These are phyloP conservation scores for Perccottus glenii DNA, from an alignment of 2,113 vertebrate species.

Conservation along the genomic window DNA sequence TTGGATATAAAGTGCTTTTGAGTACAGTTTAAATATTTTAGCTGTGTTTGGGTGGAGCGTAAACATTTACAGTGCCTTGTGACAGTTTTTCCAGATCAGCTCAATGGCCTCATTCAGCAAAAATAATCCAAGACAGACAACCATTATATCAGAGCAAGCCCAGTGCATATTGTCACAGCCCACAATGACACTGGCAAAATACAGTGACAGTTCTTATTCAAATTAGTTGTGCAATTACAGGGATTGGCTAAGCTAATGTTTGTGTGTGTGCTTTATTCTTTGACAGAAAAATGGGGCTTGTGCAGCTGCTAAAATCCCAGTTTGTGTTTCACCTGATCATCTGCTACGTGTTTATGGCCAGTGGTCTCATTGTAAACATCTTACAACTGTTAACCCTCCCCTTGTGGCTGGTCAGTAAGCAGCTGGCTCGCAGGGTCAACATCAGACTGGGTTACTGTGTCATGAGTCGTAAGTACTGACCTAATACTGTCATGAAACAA, in stretches of 20 bases:
- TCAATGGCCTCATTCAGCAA: conserved; percentile 55
- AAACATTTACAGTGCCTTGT: neutral
- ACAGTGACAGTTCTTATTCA: neutral
- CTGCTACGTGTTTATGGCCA: conserved; percentile 92
- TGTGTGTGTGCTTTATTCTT: neutral
- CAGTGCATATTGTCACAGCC: neutral
- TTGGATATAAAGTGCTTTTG: neutral
- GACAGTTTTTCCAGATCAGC: conserved; percentile 1
- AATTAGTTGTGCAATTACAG: neutral
- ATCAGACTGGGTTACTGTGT: conserved; percentile 90
- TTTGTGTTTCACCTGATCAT: conserved; percentile 91
- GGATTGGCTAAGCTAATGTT: neutral
- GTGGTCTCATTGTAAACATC: conserved; percentile 90
- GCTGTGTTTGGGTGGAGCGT: neutral
- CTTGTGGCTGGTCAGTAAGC: conserved; percentile 90
- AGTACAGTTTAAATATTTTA: neutral
- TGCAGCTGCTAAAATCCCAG: conserved; percentile 89
- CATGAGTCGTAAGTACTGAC: conserved; percentile 87
- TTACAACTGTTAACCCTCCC: conserved; percentile 88
- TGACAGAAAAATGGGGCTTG: conserved; percentile 84
- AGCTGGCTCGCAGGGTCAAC: conserved; percentile 91
- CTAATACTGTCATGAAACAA: neutral
- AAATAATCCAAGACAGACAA: conserved; percentile 38
- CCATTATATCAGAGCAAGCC: conserved; percentile 30
- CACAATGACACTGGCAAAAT: neutral